phyloP scores from a whole-genome alignment of 92 coral and sea anemone species.

The Parazoanthus darwini region DNA sequence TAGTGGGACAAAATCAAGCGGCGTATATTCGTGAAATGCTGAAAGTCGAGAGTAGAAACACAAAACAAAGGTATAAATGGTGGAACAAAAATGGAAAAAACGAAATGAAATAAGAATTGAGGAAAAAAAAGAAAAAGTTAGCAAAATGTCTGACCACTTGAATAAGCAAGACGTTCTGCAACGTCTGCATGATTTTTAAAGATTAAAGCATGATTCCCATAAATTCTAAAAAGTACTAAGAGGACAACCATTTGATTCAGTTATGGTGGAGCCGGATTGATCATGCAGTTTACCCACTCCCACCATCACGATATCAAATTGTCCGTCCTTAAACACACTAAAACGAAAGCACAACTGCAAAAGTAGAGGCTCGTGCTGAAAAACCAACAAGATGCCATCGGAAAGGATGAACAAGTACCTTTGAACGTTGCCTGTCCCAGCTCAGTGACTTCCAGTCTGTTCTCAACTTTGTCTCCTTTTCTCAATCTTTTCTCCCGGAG shows the following conservation, averaged over 20 bases:
- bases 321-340: too few relatives aligned
- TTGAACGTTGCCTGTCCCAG: slow-evolving; percentile 91
- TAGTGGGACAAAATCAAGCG: slow-evolving; percentile 4
- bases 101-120: not conserved
- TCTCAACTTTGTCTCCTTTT: not conserved
- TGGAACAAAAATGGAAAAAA: not conserved
- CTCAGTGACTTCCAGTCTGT: slow-evolving; percentile 60
- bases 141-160: not conserved
- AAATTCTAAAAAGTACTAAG: too few relatives aligned
- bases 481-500: slow-evolving; percentile 32
- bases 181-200: too few relatives aligned
- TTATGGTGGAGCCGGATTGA: too few relatives aligned
- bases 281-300: too few relatives aligned
- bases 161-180: not conserved
- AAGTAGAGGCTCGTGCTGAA: not conserved
- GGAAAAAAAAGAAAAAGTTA: too few relatives aligned
- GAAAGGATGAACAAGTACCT: slow-evolving; percentile 55
- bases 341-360: not conserved
- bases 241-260: too few relatives aligned
- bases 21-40: not conserved
- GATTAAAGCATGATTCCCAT: too few relatives aligned
- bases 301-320: too few relatives aligned
- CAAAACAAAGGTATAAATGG: not conserved
- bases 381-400: too few relatives aligned
- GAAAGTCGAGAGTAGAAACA: not conserved